These are phyloP conservation scores for Escarpia spicata DNA, from an alignment of 2,888 invertebrate genomes.

Conservation along the genomic window DNA sequence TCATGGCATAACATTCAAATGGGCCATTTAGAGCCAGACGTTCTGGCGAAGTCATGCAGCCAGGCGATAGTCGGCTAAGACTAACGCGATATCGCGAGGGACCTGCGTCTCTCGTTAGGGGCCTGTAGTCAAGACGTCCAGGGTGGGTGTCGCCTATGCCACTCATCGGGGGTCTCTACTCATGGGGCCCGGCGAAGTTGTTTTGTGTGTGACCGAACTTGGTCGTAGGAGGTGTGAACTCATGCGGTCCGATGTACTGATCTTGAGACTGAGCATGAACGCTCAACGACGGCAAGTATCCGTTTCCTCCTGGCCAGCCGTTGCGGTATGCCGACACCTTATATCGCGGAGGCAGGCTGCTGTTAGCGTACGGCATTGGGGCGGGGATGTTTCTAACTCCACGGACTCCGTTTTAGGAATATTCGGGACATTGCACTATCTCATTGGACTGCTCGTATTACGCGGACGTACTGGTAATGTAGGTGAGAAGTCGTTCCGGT, in stretches of 20 bases:
- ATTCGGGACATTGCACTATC: neutral
- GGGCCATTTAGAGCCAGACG: too few species aligned
- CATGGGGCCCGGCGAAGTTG: neutral
- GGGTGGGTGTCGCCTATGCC: neutral
- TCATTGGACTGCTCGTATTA: neutral
- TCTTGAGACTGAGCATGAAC: neutral
- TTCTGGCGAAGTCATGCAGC: too few species aligned
- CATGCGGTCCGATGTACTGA: neutral
- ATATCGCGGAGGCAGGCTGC: neutral
- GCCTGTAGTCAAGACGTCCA: neutral
- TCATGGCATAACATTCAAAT: too few species aligned
- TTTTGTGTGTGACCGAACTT: neutral
- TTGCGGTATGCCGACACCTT: neutral
- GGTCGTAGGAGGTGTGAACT: neutral
- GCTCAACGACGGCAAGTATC: too few species aligned
- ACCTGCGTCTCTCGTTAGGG: neutral
- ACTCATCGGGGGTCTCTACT: neutral
- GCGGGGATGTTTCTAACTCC: neutral
- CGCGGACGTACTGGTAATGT: neutral
- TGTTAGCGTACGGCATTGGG: neutral
- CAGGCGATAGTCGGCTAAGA: too few species aligned
- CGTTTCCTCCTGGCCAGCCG: neutral
- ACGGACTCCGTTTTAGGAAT: neutral
- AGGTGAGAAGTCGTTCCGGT: neutral
- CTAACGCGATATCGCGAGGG: too few species aligned